Evolutionary conservation across 1,140 invertebrate genomes (phyloP).

Genomic region (Wiebesia pumilae): DNA sequence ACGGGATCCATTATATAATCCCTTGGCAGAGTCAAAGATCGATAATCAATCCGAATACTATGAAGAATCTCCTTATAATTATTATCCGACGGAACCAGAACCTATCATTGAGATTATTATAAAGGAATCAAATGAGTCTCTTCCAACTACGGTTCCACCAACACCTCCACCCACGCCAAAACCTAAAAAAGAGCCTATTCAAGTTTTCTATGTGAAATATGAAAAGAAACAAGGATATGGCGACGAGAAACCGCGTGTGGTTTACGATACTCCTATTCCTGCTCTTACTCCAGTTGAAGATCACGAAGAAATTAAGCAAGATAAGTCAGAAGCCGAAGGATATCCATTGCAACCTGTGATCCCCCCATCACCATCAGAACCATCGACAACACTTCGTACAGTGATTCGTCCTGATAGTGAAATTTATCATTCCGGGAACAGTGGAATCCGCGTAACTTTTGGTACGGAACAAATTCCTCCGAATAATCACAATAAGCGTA

Average conservation of each 20-base stretch:
- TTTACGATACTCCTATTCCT: slow-evolving; percentile 85
- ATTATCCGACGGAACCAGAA: slow-evolving; percentile 86
- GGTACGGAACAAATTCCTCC: slow-evolving; percentile 78
- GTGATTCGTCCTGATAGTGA: slow-evolving; percentile 90
- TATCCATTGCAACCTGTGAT: slow-evolving; percentile 65
- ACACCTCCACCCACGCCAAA: slow-evolving; percentile 74
- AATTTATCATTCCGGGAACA: slow-evolving; percentile 82
- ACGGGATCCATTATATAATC: slow-evolving; percentile 83
- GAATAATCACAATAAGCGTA: slow-evolving; percentile 73
- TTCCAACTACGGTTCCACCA: slow-evolving; percentile 80
- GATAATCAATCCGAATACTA: slow-evolving; percentile 71
- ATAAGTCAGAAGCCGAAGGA: slow-evolving; percentile 56
- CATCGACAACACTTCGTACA: slow-evolving; percentile 85
- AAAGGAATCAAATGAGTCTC: slow-evolving; percentile 88
- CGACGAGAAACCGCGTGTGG: slow-evolving; percentile 79
- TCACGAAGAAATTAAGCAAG: slow-evolving; percentile 76
- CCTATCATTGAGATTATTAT: slow-evolving; percentile 94
- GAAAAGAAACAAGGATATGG: slow-evolving; percentile 81
- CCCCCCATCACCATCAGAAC: slow-evolving; percentile 61
- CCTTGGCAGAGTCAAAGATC: slow-evolving; percentile 72
- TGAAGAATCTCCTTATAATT: slow-evolving; percentile 70
- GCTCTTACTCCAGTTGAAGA: slow-evolving; percentile 81
- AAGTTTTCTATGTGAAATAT: slow-evolving; percentile 93
- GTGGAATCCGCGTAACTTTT: slow-evolving; percentile 85
- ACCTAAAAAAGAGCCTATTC: slow-evolving; percentile 87